phyloP scores from a whole-genome alignment of 2,888 invertebrate species.

The Ormyrus rosae region DNA sequence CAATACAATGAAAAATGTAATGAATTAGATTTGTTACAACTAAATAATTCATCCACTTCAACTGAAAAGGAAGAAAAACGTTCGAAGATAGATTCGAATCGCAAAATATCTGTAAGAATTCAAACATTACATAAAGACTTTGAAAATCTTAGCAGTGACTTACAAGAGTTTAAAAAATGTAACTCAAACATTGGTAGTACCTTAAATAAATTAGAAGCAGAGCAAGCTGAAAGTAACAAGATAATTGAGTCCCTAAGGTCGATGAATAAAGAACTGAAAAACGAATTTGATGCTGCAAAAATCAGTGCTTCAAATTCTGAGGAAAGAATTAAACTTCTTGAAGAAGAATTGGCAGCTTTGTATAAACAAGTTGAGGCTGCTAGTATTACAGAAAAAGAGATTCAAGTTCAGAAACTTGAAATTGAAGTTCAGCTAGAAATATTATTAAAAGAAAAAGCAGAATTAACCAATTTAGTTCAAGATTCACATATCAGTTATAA shows the following conservation, averaged over 20 bases:
- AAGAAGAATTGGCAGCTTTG: slow-evolving; percentile 57
- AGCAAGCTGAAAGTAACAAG: slow-evolving; percentile 51
- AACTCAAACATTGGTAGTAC: slow-evolving; percentile 46
- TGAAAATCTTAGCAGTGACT: slow-evolving; percentile 61
- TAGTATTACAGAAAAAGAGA: slow-evolving; percentile 53
- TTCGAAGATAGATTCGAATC: slow-evolving; percentile 29
- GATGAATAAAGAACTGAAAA: slow-evolving; percentile 51
- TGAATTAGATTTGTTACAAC: slow-evolving; percentile 65
- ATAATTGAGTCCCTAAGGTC: slow-evolving; percentile 62
- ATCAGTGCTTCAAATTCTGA: slow-evolving; percentile 27
- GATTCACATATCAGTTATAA: slow-evolving; percentile 40
- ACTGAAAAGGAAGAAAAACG: slow-evolving; percentile 26
- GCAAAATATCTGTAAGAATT: slow-evolving; percentile 58
- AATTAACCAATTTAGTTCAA: slow-evolving; percentile 18
- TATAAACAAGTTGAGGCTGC: slow-evolving; percentile 58
- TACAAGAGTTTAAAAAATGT: slow-evolving; percentile 59
- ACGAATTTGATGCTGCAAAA: slow-evolving; percentile 42
- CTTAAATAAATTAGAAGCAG: slow-evolving; percentile 60
- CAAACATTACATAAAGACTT: slow-evolving; percentile 62
- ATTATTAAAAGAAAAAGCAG: slow-evolving; percentile 60
- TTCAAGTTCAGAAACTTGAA: slow-evolving; percentile 60
- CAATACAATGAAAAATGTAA: slow-evolving; percentile 65
- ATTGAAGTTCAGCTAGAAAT: slow-evolving; percentile 62
- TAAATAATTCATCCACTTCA: slow-evolving; percentile 29
- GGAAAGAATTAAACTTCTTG: slow-evolving; percentile 57